phyloP scores from a whole-genome alignment of 2,113 vertebrate genomes.

The Sigmodon hispidus region DNA sequence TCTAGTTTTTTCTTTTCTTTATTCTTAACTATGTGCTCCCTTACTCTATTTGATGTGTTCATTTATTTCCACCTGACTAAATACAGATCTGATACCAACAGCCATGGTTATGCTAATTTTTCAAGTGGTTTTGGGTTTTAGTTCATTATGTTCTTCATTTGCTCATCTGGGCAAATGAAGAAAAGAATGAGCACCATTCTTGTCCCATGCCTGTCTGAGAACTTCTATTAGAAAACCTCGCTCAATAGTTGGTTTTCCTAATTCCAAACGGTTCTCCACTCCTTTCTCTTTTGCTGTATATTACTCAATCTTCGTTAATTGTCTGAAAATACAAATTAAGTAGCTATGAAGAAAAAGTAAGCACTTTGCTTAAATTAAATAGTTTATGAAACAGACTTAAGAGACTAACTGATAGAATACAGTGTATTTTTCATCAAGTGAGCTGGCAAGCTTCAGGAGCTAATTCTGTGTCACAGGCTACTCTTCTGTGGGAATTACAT shows the following conservation, averaged over 20 bases:
- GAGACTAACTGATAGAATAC: neutral
- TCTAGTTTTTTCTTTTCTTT: no score
- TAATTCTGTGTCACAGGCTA: neutral
- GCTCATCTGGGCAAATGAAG: no score
- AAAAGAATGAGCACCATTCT: neutral
- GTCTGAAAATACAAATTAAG: constrained; percentile 13
- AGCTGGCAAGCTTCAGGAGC: neutral
- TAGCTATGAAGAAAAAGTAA: constrained; percentile 18
- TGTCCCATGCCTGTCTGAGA: neutral
- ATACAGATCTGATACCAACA: no score
- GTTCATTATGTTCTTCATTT: neutral
- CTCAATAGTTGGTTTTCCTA: neutral
- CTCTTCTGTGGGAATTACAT: neutral
- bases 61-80: no score
- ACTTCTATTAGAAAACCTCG: neutral
- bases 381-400: neutral
- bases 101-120: no score
- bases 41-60: no score
- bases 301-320: neutral
- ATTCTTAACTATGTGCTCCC: no score
- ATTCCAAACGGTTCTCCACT: fast-evolving
- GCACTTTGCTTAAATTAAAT: constrained; percentile 16
- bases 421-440: neutral
- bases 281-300: neutral
- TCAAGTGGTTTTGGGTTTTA: no score